Conservation (phyloP, 1,140 invertebrate genomes). For the Chrysoperla carnea region DNA sequence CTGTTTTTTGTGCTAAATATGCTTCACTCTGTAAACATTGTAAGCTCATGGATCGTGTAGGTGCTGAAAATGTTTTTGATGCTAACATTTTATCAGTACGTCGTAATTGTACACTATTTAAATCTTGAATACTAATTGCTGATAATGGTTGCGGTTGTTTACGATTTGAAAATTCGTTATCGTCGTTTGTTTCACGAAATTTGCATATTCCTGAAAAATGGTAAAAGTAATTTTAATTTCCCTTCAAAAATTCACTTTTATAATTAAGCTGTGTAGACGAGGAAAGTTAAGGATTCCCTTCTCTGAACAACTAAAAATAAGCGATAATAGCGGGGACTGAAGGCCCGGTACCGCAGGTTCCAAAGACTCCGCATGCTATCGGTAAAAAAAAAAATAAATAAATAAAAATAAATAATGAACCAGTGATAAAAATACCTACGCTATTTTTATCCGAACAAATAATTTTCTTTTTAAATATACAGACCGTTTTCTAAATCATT, state of each 20-base stretch:
- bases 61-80: conserved; percentile 61
- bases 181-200: conserved; percentile 13
- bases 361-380: too few relatives aligned
- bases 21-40: conserved; percentile 50
- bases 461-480: too few relatives aligned
- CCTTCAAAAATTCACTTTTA: background rate
- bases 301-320: too few relatives aligned
- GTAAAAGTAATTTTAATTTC: background rate
- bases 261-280: too few relatives aligned
- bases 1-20: conserved; percentile 60
- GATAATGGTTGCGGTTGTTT: conserved; percentile 50
- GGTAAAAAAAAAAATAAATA: too few relatives aligned
- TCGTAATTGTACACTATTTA: conserved; percentile 60
- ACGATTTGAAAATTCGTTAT: conserved; percentile 14
- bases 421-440: too few relatives aligned
- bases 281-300: too few relatives aligned
- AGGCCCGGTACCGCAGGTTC: too few relatives aligned
- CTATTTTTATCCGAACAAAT: too few relatives aligned
- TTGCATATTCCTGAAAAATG: background rate
- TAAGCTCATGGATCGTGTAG: conserved; percentile 51
- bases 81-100: conserved; percentile 55
- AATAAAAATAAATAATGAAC: too few relatives aligned
- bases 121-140: conserved; percentile 68
- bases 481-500: too few relatives aligned
- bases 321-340: too few relatives aligned